Evolutionary conservation across 2,888 invertebrate genomes (phyloP).

Genomic region (Cremastinae sp.): DNA sequence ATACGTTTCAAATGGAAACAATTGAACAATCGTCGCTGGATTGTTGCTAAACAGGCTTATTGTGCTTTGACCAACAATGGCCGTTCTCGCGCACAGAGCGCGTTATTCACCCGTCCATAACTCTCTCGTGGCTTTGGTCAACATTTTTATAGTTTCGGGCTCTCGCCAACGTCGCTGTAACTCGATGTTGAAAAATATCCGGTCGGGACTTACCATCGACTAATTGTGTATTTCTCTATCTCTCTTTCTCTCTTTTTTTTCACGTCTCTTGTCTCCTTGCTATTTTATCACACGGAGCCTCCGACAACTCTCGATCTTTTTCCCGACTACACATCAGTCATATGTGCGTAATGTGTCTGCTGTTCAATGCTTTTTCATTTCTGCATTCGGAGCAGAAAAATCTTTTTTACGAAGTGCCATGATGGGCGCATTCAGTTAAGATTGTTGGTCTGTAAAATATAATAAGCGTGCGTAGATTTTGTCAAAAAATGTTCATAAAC

Average conservation of each 20-base stretch:
- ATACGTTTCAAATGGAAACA: conserved; percentile 67
- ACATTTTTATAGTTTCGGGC: conserved; percentile 65
- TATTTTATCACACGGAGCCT: not conserved
- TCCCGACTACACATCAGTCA: not conserved
- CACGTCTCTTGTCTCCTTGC: not conserved
- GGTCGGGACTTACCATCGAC: conserved; percentile 40
- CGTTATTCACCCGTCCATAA: conserved; percentile 65
- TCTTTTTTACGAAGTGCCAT: too few species aligned
- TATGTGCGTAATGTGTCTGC: too few species aligned
- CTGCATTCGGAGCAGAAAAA: too few species aligned
- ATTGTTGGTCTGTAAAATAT: too few species aligned
- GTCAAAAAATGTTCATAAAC: too few species aligned
- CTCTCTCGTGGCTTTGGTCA: conserved; percentile 66
- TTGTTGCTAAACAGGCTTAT: conserved; percentile 75
- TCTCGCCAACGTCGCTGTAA: conserved; percentile 57
- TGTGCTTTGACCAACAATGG: conserved; percentile 76
- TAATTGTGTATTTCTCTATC: conserved; percentile 38
- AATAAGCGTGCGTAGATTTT: too few species aligned
- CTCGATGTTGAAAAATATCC: conserved; percentile 73
- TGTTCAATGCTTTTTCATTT: not conserved
- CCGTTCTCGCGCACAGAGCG: conserved; percentile 69
- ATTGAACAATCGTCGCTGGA: conserved; percentile 69
- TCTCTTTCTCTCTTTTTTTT: conserved; percentile 44
- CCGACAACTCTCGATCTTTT: not conserved
- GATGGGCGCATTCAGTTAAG: too few species aligned